Conservation (phyloP, 2,113 vertebrate genomes). For the Mus spicilegus region DNA sequence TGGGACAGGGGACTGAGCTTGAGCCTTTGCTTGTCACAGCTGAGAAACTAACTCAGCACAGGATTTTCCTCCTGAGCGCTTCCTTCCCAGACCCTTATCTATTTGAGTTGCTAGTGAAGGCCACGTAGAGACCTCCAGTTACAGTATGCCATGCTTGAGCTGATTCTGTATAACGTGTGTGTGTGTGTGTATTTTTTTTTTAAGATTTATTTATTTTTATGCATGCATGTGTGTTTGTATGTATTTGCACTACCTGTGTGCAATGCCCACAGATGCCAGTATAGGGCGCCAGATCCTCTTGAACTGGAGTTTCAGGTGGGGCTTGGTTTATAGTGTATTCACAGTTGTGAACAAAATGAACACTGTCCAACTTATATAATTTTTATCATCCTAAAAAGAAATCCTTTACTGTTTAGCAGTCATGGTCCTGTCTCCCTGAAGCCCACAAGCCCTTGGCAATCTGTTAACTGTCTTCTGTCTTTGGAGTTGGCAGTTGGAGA, state of each 20-base stretch:
- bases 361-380: not conserved
- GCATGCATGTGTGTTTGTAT: not conserved
- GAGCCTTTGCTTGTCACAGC: not conserved
- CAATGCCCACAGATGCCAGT: not conserved
- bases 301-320: not conserved
- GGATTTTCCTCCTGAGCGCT: not conserved
- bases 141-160: not conserved
- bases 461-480: not conserved
- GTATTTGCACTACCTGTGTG: not conserved
- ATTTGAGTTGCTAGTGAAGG: not conserved
- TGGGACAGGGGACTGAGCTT: not conserved
- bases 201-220: not conserved
- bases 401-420: not conserved
- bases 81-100: too few species aligned
- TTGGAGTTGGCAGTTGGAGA: not conserved
- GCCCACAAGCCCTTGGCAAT: not conserved
- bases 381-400: not conserved
- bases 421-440: not conserved
- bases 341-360: not conserved
- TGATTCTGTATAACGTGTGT: not conserved
- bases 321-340: not conserved
- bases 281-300: not conserved
- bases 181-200: not conserved
- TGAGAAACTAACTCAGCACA: not conserved
- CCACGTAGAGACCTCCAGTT: not conserved